phyloP scores from a whole-genome alignment of 64 coral and sea anemone species.

The Montipora foliosa region DNA sequence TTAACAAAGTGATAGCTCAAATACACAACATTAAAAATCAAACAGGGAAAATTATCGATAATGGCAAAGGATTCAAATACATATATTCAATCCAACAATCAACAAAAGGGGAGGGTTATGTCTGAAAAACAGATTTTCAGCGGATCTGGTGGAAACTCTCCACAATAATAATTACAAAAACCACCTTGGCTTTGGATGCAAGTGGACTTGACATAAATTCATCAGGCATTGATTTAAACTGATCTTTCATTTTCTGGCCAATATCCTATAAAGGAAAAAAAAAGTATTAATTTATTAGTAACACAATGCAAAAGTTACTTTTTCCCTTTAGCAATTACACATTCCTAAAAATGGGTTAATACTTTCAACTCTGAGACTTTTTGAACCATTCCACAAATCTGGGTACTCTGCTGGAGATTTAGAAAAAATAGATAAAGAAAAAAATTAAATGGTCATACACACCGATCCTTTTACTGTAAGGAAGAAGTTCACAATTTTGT shows the following conservation, averaged over 20 bases:
- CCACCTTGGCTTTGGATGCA: constrained; percentile 84
- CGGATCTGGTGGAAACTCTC: background rate
- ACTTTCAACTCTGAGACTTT: no score
- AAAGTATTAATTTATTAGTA: background rate
- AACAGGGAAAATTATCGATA: no score
- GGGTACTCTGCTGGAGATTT: background rate
- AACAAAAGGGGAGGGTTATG: background rate
- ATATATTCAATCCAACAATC: no score
- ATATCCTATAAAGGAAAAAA: constrained; percentile 71
- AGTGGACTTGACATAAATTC: constrained; percentile 97
- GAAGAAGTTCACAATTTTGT: constrained; percentile 95
- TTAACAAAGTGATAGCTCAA: no score
- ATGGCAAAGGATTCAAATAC: no score
- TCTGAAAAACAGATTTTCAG: background rate
- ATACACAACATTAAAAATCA: no score
- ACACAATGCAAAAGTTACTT: no score
- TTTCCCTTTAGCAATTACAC: no score
- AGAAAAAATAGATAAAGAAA: no score
- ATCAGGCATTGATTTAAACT: constrained; percentile 94
- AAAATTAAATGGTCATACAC: background rate
- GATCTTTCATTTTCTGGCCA: constrained; percentile 97
- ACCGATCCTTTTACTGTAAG: constrained; percentile 97
- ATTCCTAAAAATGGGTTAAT: no score
- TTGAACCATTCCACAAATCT: no score
- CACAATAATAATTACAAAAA: background rate